Conservation (phyloP, 2,113 vertebrate species). For the Scomber japonicus region DNA sequence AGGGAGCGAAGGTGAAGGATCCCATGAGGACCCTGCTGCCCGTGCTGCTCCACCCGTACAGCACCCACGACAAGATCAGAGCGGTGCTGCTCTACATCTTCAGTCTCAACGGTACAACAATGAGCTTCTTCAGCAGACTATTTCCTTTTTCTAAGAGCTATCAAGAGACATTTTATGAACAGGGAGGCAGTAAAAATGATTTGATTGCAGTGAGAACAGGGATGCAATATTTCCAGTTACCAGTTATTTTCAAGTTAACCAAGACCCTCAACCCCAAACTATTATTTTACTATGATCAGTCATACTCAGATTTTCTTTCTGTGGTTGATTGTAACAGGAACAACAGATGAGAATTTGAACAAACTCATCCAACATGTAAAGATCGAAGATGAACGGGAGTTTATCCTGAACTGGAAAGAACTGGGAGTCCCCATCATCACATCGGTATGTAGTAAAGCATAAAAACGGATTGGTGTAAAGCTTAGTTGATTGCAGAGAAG, state of each 20-base stretch:
- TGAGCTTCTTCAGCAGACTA: not conserved
- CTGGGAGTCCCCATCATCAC: constrained; percentile 92
- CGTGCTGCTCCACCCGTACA: constrained; percentile 89
- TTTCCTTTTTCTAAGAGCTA: not conserved
- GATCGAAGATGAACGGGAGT: constrained; percentile 91
- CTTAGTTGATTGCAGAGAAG: too few species aligned
- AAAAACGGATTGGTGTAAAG: not conserved
- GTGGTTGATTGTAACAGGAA: constrained; percentile 85
- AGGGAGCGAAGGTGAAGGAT: constrained; percentile 95
- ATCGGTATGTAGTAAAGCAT: constrained; percentile 70
- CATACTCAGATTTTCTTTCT: not conserved
- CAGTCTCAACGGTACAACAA: constrained; percentile 89
- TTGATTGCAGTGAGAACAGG: too few species aligned
- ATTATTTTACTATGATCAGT: not conserved
- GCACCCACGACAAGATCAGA: constrained; percentile 93
- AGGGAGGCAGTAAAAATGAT: too few species aligned
- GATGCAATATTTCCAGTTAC: too few species aligned
- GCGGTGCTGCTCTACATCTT: constrained; percentile 98
- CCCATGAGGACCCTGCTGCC: constrained; percentile 96
- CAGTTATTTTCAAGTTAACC: too few species aligned
- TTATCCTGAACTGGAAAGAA: constrained; percentile 95
- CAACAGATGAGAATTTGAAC: constrained; percentile 95
- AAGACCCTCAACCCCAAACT: not conserved
- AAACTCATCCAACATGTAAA: constrained; percentile 97
- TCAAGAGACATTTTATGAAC: too few species aligned